Evolutionary conservation across 53 echinoderm and acorn worm genomes (phyloP), one percentile per base, ranked within the genome.

Genomic region (Crossaster papposus): DNA sequence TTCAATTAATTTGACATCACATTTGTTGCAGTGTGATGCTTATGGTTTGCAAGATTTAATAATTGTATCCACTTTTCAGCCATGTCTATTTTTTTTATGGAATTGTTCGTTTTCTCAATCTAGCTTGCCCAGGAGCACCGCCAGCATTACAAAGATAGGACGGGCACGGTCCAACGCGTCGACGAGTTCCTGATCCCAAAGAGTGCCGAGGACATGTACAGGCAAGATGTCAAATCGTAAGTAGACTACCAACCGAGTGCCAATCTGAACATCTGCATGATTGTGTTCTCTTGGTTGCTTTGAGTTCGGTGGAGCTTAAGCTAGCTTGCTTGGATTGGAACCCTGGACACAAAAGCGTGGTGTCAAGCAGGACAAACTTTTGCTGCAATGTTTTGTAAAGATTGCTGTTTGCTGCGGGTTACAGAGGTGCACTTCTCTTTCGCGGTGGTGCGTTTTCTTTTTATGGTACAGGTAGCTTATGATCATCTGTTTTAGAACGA

Each of bases 121-220:
- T 72, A 98, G 98, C 90, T 94, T 89, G 96, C 98, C 72, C 98
- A 98, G 79, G 92, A 91, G 73, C 98, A 98, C 92, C 94, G 98
- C 70, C 96, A 98, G 70, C 85, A 93, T 70, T 98, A 98, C 90
- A 98, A 98, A 68, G 98, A 98, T 81, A 89, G 98, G 54, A 96
- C 98, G 32, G 98, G 96, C 64, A 96, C 98, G 26, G 71, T 94
- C 1, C 89, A 78, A 81, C 86, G 93, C 44, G 98, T 98, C 2
- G 90, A 98, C 71, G 95, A 96, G 35, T 98, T 98, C 83, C 78
- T 98, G 38, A 95, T 98, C 50, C 98, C 98, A 44, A 94, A 94
- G 88, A 89, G 94, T 54, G 95, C 98, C 14, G 93, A 94, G 81
- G 92, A 98, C 36, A 95, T 95, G 98, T 98, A 96, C 80, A 93